These are phyloP conservation scores for Triplophysa tibetana DNA, from an alignment of 2,113 vertebrate genomes.

Conservation along the genomic window DNA sequence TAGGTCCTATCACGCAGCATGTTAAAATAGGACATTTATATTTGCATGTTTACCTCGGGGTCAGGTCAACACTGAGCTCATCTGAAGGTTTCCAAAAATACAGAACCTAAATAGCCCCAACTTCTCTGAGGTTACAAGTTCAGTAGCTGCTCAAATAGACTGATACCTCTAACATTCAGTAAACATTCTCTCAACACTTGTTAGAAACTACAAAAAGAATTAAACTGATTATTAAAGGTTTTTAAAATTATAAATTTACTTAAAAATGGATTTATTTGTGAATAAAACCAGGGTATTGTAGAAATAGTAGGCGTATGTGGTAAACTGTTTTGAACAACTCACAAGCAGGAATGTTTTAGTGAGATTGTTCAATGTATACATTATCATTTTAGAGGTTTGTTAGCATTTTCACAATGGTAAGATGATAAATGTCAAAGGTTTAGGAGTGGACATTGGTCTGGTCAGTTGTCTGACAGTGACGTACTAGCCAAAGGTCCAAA, in stretches of 20 bases:
- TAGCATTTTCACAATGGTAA: too few relatives aligned
- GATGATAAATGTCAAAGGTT: neutral
- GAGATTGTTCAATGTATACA: neutral
- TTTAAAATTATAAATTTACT: too few relatives aligned
- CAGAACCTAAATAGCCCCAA: constrained; percentile 31
- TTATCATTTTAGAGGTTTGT: neutral
- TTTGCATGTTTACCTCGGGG: constrained; percentile 31
- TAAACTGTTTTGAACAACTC: too few relatives aligned
- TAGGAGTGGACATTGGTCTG: neutral
- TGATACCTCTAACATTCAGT: neutral
- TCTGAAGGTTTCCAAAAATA: constrained; percentile 40
- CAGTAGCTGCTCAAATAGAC: constrained; percentile 15
- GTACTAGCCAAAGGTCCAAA: neutral
- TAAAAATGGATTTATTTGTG: neutral
- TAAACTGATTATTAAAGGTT: too few relatives aligned
- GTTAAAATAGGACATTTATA: constrained; percentile 30
- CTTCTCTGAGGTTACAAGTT: constrained; percentile 20
- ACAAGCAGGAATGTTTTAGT: neutral
- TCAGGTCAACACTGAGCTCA: constrained; percentile 35
- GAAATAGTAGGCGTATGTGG: too few relatives aligned
- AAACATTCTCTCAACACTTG: neutral
- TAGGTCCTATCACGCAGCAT: constrained; percentile 14
- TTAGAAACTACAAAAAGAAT: neutral
- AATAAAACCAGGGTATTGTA: neutral
- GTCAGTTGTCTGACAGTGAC: constrained; percentile 15